Evolutionary conservation across 2,888 invertebrate species (phyloP), one percentile per base, ranked within the genome.

Genomic region (Hemithea aestivaria): DNA sequence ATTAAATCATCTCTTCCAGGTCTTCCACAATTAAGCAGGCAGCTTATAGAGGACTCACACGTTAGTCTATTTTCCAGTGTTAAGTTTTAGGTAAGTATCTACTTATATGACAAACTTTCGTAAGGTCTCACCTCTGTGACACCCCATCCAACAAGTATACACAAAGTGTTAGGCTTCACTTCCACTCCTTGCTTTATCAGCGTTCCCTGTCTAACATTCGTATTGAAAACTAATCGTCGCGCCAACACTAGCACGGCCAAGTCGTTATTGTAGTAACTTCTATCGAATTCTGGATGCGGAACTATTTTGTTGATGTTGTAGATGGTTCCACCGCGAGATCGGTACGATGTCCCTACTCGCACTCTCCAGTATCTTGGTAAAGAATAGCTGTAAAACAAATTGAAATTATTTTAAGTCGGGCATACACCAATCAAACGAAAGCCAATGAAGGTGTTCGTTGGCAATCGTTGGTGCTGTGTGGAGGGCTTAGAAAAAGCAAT

Each of bases 81-180:
- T n/a, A n/a, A n/a, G n/a, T n/a, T n/a, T n/a, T n/a, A n/a, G n/a
- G n/a, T n/a, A n/a, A n/a, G n/a, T n/a, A 16, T 16, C 16, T 5
- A 4, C 16, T 5, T 5, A 16, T 4, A 16, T 16, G 5, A 4
- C 2, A 16, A 4, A 4, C 16, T 5, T 16, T 4, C 2, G 2
- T 16, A 16, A 4, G 2, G 2, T 16, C 50, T 51, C 43, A 85
- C 85, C 68, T 81, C 66, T 1, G 64, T 62, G 16, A 78, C 69
- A 7, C 87, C 87, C 87, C 87, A 87, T 30, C 87, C 87, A 16
- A 78, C 66, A 0, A 87, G 51, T 0, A 72, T 70, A 34, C 74
- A 71, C 0, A 73, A 27, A 4, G 79, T 72, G 43, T 74, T 65
- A 2, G 70, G 56, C 24, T 60, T 66, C 1, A 84, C 53, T 44